Base-by-base conservation (phyloP, 2,888 invertebrate genomes). In the Eupithecia subumbrata region DNA sequence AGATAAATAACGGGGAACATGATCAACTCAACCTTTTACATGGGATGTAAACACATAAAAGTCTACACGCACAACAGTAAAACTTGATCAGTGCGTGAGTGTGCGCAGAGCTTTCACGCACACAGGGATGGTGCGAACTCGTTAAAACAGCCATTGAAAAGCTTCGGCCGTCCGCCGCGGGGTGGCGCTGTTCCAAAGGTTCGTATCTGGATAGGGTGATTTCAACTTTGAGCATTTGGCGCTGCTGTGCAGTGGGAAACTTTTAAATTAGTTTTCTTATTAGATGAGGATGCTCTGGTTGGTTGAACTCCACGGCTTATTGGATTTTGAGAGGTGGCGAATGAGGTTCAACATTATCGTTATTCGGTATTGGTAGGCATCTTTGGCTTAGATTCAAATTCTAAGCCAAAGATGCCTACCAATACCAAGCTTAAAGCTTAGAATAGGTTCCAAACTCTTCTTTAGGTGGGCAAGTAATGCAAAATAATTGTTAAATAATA, bases 111-210 rank as follows among this genome's bases (percentile, higher is more conserved):
- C 84, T 86, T 86, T 82, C 82, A 91, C 91, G 90, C 92, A 92
- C 91, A 93, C 93, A 81, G 82, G 79, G 78, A 81, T 76, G 79
- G 80, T 68, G 76, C 73, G 48, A 79, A 81, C 86, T 89, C 90
- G 89, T 93, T 90, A 93, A 81, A 92, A 90, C 82, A 84, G 87
- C 89, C 82, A 93, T 93, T 90, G 90, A 92, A 93, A 92, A 92
- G 91, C 88, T 95, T 95, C 94, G 87, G 91, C 95, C 90, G 90
- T 92, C 88, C 93, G 83, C 90, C 95, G 92, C 93, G 79, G 88
- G 95, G 91, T 94, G 94, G 94, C 95, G 94, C 85, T 94, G 87
- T 82, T 80, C 74, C 78, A 72, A 88, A 84, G 92, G 91, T 92
- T 93, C 87, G 84, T 87, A 84, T 90, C 88, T 86, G 77, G 78